These are phyloP conservation scores for Myoxocephalus aenaeus DNA, from an alignment of 2,797 vertebrate species.

Conservation along the genomic window DNA sequence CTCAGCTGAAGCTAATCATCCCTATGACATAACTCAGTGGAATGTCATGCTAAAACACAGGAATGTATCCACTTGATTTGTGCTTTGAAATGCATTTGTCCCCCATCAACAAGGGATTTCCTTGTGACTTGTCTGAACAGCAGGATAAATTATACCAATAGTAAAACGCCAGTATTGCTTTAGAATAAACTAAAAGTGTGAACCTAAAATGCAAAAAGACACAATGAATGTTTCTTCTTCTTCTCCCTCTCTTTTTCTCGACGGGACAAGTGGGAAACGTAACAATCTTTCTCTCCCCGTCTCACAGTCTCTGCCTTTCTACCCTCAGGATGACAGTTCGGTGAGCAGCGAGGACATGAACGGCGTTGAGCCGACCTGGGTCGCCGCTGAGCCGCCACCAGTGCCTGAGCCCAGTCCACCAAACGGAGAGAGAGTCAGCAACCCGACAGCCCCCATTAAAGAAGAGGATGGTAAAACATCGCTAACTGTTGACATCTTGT, in stretches of 20 bases:
- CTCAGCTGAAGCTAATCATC: not conserved
- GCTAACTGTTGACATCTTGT: slow-evolving; percentile 15
- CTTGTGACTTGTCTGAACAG: not conserved
- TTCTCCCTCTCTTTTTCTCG: not conserved
- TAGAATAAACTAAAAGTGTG: not conserved
- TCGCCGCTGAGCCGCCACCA: slow-evolving; percentile 91
- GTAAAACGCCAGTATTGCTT: not conserved
- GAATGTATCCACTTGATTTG: not conserved
- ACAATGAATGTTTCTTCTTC: not conserved
- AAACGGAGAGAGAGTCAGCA: slow-evolving; percentile 87
- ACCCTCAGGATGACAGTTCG: slow-evolving; percentile 93
- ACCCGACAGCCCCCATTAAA: slow-evolving; percentile 79
- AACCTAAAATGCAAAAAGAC: not conserved
- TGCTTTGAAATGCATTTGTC: not conserved
- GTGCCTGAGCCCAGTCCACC: slow-evolving; percentile 88
- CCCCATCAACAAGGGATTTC: not conserved
- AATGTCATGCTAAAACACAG: not conserved
- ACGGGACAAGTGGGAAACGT: not conserved
- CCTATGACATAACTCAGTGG: not conserved
- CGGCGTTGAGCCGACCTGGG: slow-evolving; percentile 94
- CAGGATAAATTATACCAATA: not conserved
- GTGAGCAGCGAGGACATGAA: slow-evolving; percentile 98
- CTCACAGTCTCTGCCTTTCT: slow-evolving; percentile 20
- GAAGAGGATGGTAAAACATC: slow-evolving; percentile 91
- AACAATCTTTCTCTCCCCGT: not conserved